Conservation (phyloP, 2,888 invertebrate species). For the Xestobium rufovillosum region DNA sequence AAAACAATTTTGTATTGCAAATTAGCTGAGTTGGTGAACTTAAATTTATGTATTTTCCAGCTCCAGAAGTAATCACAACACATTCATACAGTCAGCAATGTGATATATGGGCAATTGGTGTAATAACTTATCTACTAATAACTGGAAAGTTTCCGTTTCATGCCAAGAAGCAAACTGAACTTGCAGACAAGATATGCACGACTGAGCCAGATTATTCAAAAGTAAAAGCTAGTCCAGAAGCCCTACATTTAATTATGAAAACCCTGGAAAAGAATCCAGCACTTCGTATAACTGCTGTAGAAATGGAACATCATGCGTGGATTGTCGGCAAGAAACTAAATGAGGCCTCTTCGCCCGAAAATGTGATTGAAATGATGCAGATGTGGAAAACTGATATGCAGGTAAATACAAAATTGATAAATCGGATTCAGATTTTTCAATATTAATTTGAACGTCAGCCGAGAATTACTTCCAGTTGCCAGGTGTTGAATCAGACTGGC, state of each 20-base stretch:
- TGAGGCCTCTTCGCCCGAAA: slow-evolving; percentile 28
- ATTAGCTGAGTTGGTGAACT: too few relatives aligned
- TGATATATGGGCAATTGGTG: slow-evolving; percentile 53
- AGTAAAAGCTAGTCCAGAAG: slow-evolving; percentile 28
- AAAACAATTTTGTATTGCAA: too few relatives aligned
- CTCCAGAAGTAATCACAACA: slow-evolving; percentile 50
- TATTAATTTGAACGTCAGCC: too few relatives aligned
- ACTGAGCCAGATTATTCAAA: slow-evolving; percentile 28
- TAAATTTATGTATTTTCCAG: slow-evolving; percentile 29
- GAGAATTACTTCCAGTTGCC: too few relatives aligned
- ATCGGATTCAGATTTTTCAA: too few relatives aligned
- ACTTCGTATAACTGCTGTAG: slow-evolving; percentile 46
- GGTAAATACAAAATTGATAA: slow-evolving; percentile 24
- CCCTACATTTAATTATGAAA: slow-evolving; percentile 41
- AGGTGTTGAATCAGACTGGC: too few relatives aligned
- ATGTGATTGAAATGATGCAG: slow-evolving; percentile 44
- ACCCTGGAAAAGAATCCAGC: slow-evolving; percentile 48
- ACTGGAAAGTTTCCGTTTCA: slow-evolving; percentile 39
- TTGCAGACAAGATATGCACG: slow-evolving; percentile 35
- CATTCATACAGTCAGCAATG: slow-evolving; percentile 52
- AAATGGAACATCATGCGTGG: slow-evolving; percentile 47
- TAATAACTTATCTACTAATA: slow-evolving; percentile 48
- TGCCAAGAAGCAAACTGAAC: slow-evolving; percentile 31
- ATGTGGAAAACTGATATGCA: slow-evolving; percentile 39
- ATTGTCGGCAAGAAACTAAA: slow-evolving; percentile 28